phyloP scores from a whole-genome alignment of 1,140 invertebrate genomes.

The Zaprionus africanus region DNA sequence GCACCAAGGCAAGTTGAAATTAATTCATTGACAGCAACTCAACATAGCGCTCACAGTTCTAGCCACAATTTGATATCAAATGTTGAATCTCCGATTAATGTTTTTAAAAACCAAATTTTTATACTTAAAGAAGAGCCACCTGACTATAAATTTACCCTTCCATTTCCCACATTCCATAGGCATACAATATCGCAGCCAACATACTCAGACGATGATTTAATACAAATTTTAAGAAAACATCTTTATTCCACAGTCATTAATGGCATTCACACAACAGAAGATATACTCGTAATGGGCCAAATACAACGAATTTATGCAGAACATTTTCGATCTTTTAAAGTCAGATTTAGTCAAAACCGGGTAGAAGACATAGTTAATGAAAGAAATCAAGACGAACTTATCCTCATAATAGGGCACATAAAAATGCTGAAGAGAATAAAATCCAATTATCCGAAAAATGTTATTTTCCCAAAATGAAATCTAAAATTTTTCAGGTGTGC shows the following conservation, averaged over 20 bases:
- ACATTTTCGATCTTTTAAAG: not conserved
- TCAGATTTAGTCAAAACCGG: not conserved
- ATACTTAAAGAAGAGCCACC: not conserved
- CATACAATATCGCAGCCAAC: not conserved
- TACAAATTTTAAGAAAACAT: slow-evolving; percentile 3
- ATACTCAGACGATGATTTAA: not conserved
- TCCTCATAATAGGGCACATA: not conserved
- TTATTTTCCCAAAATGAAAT: slow-evolving; percentile 1
- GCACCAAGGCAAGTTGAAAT: not conserved
- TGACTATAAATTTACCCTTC: slow-evolving; percentile 3
- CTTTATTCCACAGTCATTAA: slow-evolving; percentile 11
- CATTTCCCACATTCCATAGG: slow-evolving; percentile 8
- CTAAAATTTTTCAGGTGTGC: not conserved
- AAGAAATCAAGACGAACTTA: not conserved
- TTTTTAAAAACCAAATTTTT: slow-evolving; percentile 23
- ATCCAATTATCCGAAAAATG: not conserved
- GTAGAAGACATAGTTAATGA: not conserved
- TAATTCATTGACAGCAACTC: slow-evolving; percentile 4
- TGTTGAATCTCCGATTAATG: slow-evolving; percentile 15
- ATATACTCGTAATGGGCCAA: slow-evolving; percentile 10
- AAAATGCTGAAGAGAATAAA: not conserved
- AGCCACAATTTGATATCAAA: slow-evolving; percentile 1
- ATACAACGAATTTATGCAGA: not conserved
- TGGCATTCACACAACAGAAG: slow-evolving; percentile 17
- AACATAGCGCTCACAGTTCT: slow-evolving; percentile 7